Base-by-base conservation (phyloP, 2,888 invertebrate genomes). In the Embidobia sp. region DNA sequence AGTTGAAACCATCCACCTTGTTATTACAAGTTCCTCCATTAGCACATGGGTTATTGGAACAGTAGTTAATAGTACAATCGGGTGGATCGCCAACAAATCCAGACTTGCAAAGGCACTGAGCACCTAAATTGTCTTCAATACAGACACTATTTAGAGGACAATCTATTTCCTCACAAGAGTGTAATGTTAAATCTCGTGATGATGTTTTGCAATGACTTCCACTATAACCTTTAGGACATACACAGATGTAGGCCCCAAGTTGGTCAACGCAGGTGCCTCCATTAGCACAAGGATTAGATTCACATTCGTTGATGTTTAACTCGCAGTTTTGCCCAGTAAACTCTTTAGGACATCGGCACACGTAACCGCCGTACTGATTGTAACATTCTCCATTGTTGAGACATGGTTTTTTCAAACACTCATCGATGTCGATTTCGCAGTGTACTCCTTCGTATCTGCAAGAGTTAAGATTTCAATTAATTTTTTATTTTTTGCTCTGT, bases 251-350 rank as follows among this genome's bases (percentile, higher is more conserved):
- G 11, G 90, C 90, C 16, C 91, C 91, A 1, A 90, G 85, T 53
- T 92, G 90, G 85, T 94, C 94, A 22, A 91, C 87, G 84, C 94
- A 95, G 0, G 88, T 87, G 1, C 92, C 93, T 13, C 91, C 91
- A 84, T 93, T 92, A 46, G 87, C 85, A 82, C 95, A 95, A 0
- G 94, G 93, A 66, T 88, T 89, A 0, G 92, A 91, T 16, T 90
- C 85, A 79, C 93, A 93, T 81, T 93, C 94, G 78, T 92, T 91
- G 5, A 91, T 84, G 81, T 90, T 90, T 85, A 91, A 90, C 84
- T 95, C 94, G 87, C 97, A 97, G 78, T 94, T 93, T 73, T 93
- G 93, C 18, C 97, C 97, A 61, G 93, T 94, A 90, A 94, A 96
- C n/a, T 95, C 95, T 7, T 92, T 91, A 59, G 91, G 91, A 89